phyloP scores from a whole-genome alignment of 2,888 invertebrate species.

The Barypeithes pellucidus region DNA sequence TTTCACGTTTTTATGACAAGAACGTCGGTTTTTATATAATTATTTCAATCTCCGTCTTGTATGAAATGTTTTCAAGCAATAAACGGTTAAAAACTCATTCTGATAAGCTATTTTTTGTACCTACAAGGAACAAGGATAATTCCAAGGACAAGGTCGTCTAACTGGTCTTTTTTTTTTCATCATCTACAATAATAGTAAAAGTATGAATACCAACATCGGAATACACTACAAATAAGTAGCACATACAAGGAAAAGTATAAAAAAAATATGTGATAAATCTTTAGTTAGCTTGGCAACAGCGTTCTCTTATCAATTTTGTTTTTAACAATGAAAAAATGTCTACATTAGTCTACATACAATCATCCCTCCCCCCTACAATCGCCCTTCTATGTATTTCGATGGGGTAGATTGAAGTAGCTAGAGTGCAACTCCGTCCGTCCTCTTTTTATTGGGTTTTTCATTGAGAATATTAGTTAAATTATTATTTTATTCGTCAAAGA shows the following conservation, averaged over 20 bases:
- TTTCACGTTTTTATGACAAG: constrained; percentile 1
- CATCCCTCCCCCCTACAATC: no score
- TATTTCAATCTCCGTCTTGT: neutral
- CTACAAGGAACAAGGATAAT: neutral
- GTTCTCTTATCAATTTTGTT: neutral
- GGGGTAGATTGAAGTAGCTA: no score
- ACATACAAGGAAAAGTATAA: neutral
- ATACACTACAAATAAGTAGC: no score
- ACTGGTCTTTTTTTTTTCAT: neutral
- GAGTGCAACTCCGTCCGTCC: no score
- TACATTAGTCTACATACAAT: no score
- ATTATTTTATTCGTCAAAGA: no score
- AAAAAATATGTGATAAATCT: neutral
- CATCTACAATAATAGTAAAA: constrained; percentile 1
- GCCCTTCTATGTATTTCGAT: no score
- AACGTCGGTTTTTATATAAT: constrained; percentile 4
- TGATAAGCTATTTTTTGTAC: neutral
- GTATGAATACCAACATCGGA: no score
- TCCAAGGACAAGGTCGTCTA: constrained; percentile 15
- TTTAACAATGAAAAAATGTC: neutral
- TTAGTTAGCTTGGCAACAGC: neutral
- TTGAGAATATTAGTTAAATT: no score
- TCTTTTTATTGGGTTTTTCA: no score
- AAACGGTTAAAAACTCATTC: neutral
- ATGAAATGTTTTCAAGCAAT: neutral